Evolutionary conservation across 2,797 vertebrate species (phyloP), one percentile per base, ranked within the genome.

Genomic region (Spizella passerina): DNA sequence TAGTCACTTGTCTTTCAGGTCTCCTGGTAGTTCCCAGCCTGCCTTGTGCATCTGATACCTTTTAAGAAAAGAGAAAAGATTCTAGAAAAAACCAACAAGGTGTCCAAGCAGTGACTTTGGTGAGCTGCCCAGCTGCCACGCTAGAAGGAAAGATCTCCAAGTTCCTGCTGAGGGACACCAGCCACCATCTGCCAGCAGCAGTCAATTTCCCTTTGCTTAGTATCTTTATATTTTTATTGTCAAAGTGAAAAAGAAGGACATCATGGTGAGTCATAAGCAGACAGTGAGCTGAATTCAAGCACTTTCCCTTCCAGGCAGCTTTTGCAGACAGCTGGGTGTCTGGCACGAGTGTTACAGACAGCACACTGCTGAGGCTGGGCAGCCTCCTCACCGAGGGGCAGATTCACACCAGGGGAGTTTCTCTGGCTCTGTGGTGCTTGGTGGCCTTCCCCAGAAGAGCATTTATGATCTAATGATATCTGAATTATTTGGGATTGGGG

Each of bases 1-100:
- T 98, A 14, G 98, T 98, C 97, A 99, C 99, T 96, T 98, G 98
- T 55, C 98, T 98, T 94, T 99, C 99, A 4, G 99, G 98, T 86
- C 98, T 99, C 91, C 97, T 98, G 86, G 98, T 97, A 12, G 89
- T 98, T 83, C 98, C 98, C 90, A 99, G 91, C 64, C 98, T 98
- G 56, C 98, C 98, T 22, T 98, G 98, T 7, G 94, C 94, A 72
- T 97, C 95, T 46, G 99, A 99, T 24, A 99, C 99, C 99, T 99
- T 76, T 60, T 50, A 93, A 94, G 57, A 83, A 76, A 81, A 90
- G 39, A 93, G 1, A 89, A 49, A 87, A 90, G 27, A 47, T 57
- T 63, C 83, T 32, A 79, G 75, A 52, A 70, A 78, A 75, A 26
- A 24, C 18, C 12, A n/a, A 22, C 18, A 21, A 52, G 24, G 24